Base-by-base conservation (phyloP, 1,140 invertebrate genomes). In the Coptotermes formosanus region DNA sequence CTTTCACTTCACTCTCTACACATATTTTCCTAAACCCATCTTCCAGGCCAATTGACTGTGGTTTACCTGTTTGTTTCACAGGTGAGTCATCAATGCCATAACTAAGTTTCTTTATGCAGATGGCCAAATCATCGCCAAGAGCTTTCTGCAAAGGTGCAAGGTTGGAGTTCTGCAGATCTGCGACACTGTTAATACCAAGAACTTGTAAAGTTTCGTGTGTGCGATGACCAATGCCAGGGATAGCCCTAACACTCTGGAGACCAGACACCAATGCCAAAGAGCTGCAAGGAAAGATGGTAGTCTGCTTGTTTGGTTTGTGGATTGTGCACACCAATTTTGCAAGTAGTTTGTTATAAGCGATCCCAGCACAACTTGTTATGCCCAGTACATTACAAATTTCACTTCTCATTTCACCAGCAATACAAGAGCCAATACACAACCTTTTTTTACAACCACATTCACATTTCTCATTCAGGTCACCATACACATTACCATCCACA, bases 281-380 rank as follows among this genome's bases (percentile, higher is more conserved):
- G 88, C 93, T 92, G 86, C 93, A 93, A 38, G 96, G 95, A 87
- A 94, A 96, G 83, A 97, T 90, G 25, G 94, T 91, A 16, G 96
- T 97, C 89, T 97, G 96, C 88, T 96, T 93, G 90, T 97, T 95
- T 6, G 96, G 95, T 90, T 96, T 96, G 88, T 97, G 92, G 82
- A 93, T 90, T 55, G 93, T 92, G 87, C 95, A 95, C 32, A 94
- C 94, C 59, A 97, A 90, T 91, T 97, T 97, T 8, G 96, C 95
- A 88, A 97, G 90, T 83, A 97, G 89, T 91, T 97, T 97, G 89
- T 97, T 97, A 88, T 96, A 95, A 59, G 95, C 94, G 87, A 97
- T 94, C 23, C 96, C 96, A 85, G 96, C 96, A 92, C 96, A 96
- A 88, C 94, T 94, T 14, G 96, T 97, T 69, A 97, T 92, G 64